Evolutionary conservation across 2,888 invertebrate species (phyloP), one percentile per base, ranked within the genome.

Genomic region (Apoderus coryli): DNA sequence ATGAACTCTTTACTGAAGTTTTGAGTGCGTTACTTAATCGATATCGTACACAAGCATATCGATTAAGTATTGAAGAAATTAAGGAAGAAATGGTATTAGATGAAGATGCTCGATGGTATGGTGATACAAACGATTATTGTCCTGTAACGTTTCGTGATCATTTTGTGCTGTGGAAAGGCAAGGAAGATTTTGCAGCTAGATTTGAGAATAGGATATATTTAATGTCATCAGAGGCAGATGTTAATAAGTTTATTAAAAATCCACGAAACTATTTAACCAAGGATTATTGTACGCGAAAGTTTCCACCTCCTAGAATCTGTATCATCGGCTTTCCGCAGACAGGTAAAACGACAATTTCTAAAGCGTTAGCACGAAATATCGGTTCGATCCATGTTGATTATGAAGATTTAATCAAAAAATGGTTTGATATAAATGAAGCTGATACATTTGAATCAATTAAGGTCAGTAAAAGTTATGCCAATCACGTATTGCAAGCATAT

Each of bases 151-250:
- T 63, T 44, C 53, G 55, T 32, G 56, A 67, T 22, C 47, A 67
- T 40, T 57, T 61, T 23, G 56, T 70, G 6, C 47, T 76, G 11
- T 69, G 72, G 67, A 63, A 61, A 52, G 76, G 75, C n/a, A 69
- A 67, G 48, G 52, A 63, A 24, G 62, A 69, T 32, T 65, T 61
- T 42, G 49, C 59, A 11, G 56, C 61, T 1, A 61, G 62, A 42
- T 67, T 64, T 42, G 54, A 63, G 38, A 63, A 69, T 34, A 66
- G 63, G 53, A 38, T 65, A 2, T 67, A 72, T 49, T 57, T 62
- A 26, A 61, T 70, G 40, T 58, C 62, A 13, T 66, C 59, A 24
- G 60, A 64, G 46, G 52, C 59, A 31, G 63, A 62, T 37, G 44
- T 63, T 28, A 50, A 61, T 19, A 42, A 54, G 40, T 76, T 74